phyloP scores from a whole-genome alignment of 2,797 vertebrate genomes.

The Enteromius argenteus region DNA sequence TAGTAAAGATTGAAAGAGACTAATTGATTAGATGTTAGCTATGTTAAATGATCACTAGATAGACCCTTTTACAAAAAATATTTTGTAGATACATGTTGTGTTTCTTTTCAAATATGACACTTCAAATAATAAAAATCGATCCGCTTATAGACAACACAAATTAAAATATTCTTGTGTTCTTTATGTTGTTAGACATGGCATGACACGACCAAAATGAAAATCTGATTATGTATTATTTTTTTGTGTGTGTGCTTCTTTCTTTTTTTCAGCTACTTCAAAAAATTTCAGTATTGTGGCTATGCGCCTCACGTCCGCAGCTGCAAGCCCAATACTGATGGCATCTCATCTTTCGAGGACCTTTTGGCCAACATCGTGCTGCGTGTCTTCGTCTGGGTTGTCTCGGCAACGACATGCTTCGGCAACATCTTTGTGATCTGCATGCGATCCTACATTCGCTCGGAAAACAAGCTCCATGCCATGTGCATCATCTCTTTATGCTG shows the following conservation, averaged over 20 bases:
- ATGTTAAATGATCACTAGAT: not conserved
- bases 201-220: not conserved
- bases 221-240: not conserved
- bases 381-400: constrained; percentile 97
- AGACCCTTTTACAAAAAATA: not conserved
- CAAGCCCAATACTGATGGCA: constrained; percentile 97
- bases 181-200: not conserved
- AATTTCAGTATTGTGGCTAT: constrained; percentile 97
- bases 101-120: too few species aligned
- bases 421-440: constrained; percentile 98
- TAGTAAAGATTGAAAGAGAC: not conserved
- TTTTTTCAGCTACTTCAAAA: constrained; percentile 92
- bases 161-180: not conserved
- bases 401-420: constrained; percentile 92
- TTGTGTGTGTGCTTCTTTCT: not conserved
- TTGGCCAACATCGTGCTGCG: constrained; percentile 94
- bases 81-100: too few species aligned
- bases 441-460: constrained; percentile 93
- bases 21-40: not conserved
- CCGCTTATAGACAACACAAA: too few species aligned
- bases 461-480: constrained; percentile 95
- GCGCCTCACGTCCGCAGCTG: constrained; percentile 96
- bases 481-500: constrained; percentile 98
- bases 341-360: constrained; percentile 95
- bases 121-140: too few species aligned